A percentile compares a stretch with the other conserved stretches of the same genome.
phyloP scores from a whole-genome alignment of 1,140 invertebrate genomes.

The Homarus americanus region DNA sequence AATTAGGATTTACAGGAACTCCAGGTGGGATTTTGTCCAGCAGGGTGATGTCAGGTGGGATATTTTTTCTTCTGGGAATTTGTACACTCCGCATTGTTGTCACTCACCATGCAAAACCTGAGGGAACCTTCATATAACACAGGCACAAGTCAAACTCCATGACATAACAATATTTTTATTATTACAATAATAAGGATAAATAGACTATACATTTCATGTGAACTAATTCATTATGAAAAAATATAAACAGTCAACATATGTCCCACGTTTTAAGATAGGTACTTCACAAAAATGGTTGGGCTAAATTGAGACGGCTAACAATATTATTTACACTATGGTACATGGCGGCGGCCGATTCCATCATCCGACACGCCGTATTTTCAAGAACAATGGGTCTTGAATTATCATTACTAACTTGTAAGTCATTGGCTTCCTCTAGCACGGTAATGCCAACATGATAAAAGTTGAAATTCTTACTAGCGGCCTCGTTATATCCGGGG shows the following conservation, averaged over 20 bases:
- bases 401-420: background rate
- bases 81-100: too few species aligned
- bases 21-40: too few species aligned
- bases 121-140: too few species aligned
- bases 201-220: constrained; percentile 43
- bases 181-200: constrained; percentile 24
- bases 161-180: constrained; percentile 16
- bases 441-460: constrained; percentile 1
- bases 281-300: background rate
- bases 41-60: too few species aligned
- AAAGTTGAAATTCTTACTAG: background rate
- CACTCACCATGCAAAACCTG: too few species aligned
- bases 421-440: constrained; percentile 47
- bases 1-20: too few species aligned
- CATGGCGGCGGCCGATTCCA: background rate
- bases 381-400: background rate
- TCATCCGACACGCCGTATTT: background rate
- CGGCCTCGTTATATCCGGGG: background rate
- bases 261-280: background rate
- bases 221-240: constrained; percentile 20
- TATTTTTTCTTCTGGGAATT: too few species aligned
- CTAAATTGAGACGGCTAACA: background rate
- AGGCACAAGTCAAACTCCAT: background rate
- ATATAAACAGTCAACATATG: constrained; percentile 20
- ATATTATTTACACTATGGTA: constrained; percentile 53